Evolutionary conservation across 2,113 vertebrate species (phyloP), one percentile per base, ranked within the genome.

Genomic region (Micronycteris hirsuta): DNA sequence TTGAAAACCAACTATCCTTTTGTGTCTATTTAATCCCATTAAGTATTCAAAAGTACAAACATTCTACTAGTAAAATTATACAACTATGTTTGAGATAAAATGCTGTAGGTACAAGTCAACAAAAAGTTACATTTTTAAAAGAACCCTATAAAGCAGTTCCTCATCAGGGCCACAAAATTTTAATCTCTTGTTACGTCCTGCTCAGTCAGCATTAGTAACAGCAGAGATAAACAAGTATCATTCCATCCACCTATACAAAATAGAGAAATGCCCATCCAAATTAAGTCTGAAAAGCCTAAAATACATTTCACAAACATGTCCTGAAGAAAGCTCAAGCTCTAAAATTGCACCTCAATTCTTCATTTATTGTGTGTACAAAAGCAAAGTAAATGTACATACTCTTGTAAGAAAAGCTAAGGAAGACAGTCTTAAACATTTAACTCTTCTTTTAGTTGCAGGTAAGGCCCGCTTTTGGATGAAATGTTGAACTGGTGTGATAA

Each of bases 121-220:
- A 70, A 82, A 93, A 90, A 88, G n/a, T 54, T 49, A 80, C 52
- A 41, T 56, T 92, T 89, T 85, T 14, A 41, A 65, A 92, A 81
- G 28, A 83, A 45, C 7, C 58, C 13, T 56, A 71, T 22, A 54
- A 92, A 86, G 22, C 33, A 96, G 86, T 84, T 54, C n/a, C 47
- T 83, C 61, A n/a, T 7, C 15, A 70, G 67, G 52, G 20, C 54
- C 82, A 91, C 52, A 52, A 92, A 96, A 91, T 58, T 94, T 84
- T 93, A 63, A 95, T 87, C 63, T 97, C 65, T 58, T 77, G 15
- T 89, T 56, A 86, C 52, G 93, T 94, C 78, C 84, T 73, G 74
- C 12, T 93, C 65, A 74, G 63, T 80, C 78, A 86, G 52, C 58
- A 71, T 38, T 33, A 83, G 81, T 54, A 43, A 95, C 45, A 65